Conservation (phyloP, 2,113 vertebrate genomes). For the Prolemur simus region DNA sequence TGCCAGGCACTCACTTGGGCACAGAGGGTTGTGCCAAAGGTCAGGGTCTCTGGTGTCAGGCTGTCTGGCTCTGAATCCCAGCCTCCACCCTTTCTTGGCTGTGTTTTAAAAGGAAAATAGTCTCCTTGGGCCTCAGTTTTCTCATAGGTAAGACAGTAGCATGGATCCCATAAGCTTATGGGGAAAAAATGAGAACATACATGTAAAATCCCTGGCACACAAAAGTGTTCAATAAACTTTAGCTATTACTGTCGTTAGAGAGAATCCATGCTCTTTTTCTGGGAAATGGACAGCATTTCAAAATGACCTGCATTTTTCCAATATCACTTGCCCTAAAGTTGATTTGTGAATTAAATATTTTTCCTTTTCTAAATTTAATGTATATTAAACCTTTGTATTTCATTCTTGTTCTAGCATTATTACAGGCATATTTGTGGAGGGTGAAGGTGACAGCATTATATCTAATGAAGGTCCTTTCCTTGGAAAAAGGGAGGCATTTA, state of each 20-base stretch:
- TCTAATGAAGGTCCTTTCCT: background rate
- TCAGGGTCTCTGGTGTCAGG: accelerated
- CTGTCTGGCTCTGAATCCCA: background rate
- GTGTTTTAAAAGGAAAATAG: background rate
- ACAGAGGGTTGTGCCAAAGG: background rate
- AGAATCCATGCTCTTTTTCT: background rate
- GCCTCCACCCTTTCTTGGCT: accelerated
- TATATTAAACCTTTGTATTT: background rate
- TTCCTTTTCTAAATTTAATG: background rate
- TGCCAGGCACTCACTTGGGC: accelerated
- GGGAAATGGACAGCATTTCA: background rate
- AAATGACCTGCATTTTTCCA: conserved; percentile 13
- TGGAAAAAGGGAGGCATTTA: background rate
- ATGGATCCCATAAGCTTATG: background rate
- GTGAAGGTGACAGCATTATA: background rate
- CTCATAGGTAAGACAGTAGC: background rate
- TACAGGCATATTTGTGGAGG: background rate
- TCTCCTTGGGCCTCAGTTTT: background rate
- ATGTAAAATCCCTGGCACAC: background rate
- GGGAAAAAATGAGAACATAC: background rate
- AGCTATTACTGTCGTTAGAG: background rate
- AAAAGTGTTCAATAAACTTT: background rate
- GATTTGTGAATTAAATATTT: background rate
- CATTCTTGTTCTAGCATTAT: background rate
- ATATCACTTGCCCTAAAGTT: background rate